Base-by-base conservation (phyloP, 2,113 vertebrate species). In the Morone saxatilis region DNA sequence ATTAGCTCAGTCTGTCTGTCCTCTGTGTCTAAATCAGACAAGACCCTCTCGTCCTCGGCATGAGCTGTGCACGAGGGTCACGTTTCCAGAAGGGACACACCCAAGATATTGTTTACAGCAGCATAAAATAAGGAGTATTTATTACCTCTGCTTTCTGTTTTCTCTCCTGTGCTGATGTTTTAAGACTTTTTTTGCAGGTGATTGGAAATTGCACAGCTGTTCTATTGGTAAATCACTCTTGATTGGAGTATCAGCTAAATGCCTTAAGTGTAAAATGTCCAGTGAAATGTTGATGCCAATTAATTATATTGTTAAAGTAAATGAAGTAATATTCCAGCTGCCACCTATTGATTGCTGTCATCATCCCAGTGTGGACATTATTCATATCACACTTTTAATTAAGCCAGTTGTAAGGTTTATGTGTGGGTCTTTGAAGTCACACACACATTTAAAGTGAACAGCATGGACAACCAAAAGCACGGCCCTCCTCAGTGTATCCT, bases 1-100 rank as follows among this genome's bases (percentile, higher is more conserved):
- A 94, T 93, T 88, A 90, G 83, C 85, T 87, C 72, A 66, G 82
- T 82, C 86, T 89, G 77, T 61, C 45, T 78, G n/a, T 79, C 57
- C 81, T 66, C 69, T 75, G 53, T n/a, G 71, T 19, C 56, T 54
- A 67, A 88, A 83, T 79, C 81, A 85, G 86, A 92, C 54, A 78
- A 81, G 80, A 80, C 14, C 31, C 78, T 70, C 40, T 61, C 47
- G 4, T 72, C 71, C 62, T 76, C 80, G 73, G 68, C 76, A 20
- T 0, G 71, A 84, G 88, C 77, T 56, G 22, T 76, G n/a, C 47
- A 31, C 36, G 25, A 61, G 53, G 69, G 67, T 60, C 77, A 62
- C 40, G 71, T 47, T 68, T 67, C 51, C 79, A 61, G 19, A 77
- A 20, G 12, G 4, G 7, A 67, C 22, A 6, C 20, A 41, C 57